phyloP scores from a whole-genome alignment of 2,888 invertebrate species.

The Boloria euphrosyne region DNA sequence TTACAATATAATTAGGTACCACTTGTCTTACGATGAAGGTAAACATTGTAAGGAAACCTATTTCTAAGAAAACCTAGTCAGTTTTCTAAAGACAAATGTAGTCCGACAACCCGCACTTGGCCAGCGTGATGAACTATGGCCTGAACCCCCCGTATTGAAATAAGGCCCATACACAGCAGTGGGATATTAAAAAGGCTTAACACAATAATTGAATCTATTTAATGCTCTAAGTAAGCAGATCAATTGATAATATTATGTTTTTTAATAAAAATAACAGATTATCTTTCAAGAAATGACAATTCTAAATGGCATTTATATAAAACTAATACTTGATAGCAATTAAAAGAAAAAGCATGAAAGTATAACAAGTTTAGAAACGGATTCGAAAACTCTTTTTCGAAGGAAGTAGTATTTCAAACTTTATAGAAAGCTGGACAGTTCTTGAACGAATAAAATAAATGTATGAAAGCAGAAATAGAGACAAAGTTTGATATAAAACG shows the following conservation, averaged over 20 bases:
- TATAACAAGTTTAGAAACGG: slow-evolving; percentile 38
- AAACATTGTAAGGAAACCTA: too few species aligned
- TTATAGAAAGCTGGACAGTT: slow-evolving; percentile 40
- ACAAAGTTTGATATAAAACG: slow-evolving; percentile 41
- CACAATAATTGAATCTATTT: too few species aligned
- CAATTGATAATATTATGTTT: background rate
- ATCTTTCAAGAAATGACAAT: background rate
- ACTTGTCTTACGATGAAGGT: too few species aligned
- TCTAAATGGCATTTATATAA: slow-evolving; percentile 8
- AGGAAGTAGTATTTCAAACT: slow-evolving; percentile 40
- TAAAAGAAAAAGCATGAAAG: slow-evolving; percentile 25
- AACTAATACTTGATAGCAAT: slow-evolving; percentile 23
- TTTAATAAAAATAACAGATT: background rate
- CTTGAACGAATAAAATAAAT: slow-evolving; percentile 39
- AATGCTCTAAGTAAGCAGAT: background rate
- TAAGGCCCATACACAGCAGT: too few species aligned
- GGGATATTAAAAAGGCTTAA: too few species aligned
- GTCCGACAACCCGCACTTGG: too few species aligned
- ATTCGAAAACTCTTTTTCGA: slow-evolving; percentile 35
- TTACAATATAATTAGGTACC: too few species aligned
- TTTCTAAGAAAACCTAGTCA: too few species aligned
- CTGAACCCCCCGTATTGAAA: too few species aligned
- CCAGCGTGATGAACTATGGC: too few species aligned
- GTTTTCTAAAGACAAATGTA: too few species aligned
- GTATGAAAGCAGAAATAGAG: slow-evolving; percentile 39